Evolutionary conservation across 92 coral and sea anemone species (phyloP), one percentile per base, ranked within the genome.

Genomic region (Micromussa lordhowensis): DNA sequence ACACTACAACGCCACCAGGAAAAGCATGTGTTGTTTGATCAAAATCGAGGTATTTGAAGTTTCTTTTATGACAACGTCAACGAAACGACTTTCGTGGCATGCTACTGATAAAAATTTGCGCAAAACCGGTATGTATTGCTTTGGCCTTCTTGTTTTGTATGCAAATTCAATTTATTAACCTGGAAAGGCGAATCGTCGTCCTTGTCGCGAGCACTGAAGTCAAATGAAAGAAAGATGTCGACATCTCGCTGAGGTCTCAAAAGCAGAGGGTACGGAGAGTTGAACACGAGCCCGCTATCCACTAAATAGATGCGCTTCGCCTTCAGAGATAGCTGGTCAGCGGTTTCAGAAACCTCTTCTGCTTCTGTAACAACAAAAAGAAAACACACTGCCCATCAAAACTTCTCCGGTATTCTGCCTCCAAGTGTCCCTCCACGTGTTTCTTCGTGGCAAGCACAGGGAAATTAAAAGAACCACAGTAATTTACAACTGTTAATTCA

Each of bases 261-360:
- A 77, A 96, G 30, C 16, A 91, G 75, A 9, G 96, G 98, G 49
- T 82, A 96, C 13, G 98, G 98, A 9, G 95, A 94, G 75, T 96
- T 96, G 82, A 96, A 94, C 54, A 90, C 92, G 19, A 96, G 90
- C 29, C 98, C 98, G 81, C 92, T 91, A 88, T 96, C 98, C 86
- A 94, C 96, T 59, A 96, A 77, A 36, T 89, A 91, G 57, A 92
- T 90, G 34, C 91, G 90, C 88, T 92, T 94, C 55, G 79, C 68
- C 57, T 79, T 92, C 9, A 86, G 34, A 51, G 92, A 48, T 66
- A 79, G 77, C 29, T 85, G 53, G 61, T 58, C 87, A 69, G 59
- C 80, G 17, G 84, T 59, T 30, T 83, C 55, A 54, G 85, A 70
- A 7, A 83, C 80, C 36, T 89, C 82, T 36, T 80, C 72, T 38